These are phyloP conservation scores for Drosophila varians DNA, from an alignment of 1,140 invertebrate genomes.

Conservation along the genomic window DNA sequence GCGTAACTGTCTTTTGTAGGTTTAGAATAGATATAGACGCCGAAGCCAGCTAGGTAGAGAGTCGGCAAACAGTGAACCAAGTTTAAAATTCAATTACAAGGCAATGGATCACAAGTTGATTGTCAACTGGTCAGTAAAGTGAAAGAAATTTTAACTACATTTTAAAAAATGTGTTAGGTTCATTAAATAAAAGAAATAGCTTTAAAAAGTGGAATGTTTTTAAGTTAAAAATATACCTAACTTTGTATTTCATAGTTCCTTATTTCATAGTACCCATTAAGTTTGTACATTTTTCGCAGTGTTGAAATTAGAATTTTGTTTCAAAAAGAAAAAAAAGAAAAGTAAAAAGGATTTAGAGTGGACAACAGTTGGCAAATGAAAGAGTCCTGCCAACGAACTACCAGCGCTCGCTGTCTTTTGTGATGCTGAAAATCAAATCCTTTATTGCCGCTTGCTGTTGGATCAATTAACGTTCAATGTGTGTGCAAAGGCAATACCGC, in stretches of 20 bases:
- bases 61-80: slow-evolving; percentile 72
- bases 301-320: not conserved
- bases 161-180: too few species aligned
- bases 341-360: not conserved
- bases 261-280: too few species aligned
- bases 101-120: slow-evolving; percentile 72
- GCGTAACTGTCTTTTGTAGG: slow-evolving; percentile 20
- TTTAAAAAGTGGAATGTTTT: too few species aligned
- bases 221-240: too few species aligned
- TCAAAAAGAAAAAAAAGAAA: not conserved
- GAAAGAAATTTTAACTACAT: slow-evolving; percentile 3
- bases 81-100: slow-evolving; percentile 80
- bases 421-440: slow-evolving; percentile 78
- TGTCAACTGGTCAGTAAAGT: slow-evolving; percentile 34
- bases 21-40: not conserved
- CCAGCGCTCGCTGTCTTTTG: slow-evolving; percentile 63
- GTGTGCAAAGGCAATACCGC: slow-evolving; percentile 74
- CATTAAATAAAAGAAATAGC: too few species aligned
- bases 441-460: slow-evolving; percentile 80
- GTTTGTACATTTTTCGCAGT: slow-evolving; percentile 1
- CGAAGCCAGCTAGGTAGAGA: not conserved
- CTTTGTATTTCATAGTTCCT: too few species aligned
- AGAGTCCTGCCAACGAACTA: slow-evolving; percentile 46
- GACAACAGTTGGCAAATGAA: slow-evolving; percentile 48
- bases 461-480: slow-evolving; percentile 81